Percentiles rank a stretch among this genome's conserved stretches.
phyloP scores from a whole-genome alignment of 2,888 invertebrate genomes.

The Drosophila gaucha region DNA sequence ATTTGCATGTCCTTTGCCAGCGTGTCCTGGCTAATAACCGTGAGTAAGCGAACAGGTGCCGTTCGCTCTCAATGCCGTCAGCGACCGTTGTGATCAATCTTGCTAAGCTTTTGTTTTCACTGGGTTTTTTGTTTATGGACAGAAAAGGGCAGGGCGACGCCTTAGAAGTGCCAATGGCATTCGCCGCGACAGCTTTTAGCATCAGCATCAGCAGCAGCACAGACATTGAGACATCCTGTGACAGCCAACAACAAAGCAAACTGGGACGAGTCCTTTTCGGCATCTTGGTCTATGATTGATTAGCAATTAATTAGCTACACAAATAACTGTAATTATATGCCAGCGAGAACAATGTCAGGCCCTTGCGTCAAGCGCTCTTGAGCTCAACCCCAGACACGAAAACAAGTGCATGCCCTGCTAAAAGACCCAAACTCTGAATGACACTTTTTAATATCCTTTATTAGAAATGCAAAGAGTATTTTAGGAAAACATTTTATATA shows the following conservation, averaged over 20 bases:
- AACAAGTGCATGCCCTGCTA: not conserved
- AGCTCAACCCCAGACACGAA: slow-evolving; percentile 9
- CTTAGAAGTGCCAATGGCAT: slow-evolving; percentile 68
- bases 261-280: slow-evolving; percentile 47
- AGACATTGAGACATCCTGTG: slow-evolving; percentile 70
- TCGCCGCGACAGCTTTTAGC: slow-evolving; percentile 20
- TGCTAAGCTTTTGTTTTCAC: slow-evolving; percentile 82
- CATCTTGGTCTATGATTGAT: slow-evolving; percentile 81
- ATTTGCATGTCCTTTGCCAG: slow-evolving; percentile 60
- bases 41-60: slow-evolving; percentile 78
- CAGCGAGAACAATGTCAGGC: slow-evolving; percentile 64
- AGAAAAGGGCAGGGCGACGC: slow-evolving; percentile 54
- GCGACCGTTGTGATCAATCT: slow-evolving; percentile 79
- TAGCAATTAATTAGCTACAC: slow-evolving; percentile 84
- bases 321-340: slow-evolving; percentile 82
- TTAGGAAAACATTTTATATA: no score
- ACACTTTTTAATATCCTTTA: slow-evolving; percentile 30
- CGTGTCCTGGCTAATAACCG: slow-evolving; percentile 71
- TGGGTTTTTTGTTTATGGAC: slow-evolving; percentile 71
- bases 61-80: slow-evolving; percentile 26
- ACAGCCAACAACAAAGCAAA: slow-evolving; percentile 55
- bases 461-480: slow-evolving; percentile 1
- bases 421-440: slow-evolving; percentile 11
- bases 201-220: slow-evolving; percentile 19
- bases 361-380: slow-evolving; percentile 56